Evolutionary conservation across 2,888 invertebrate genomes (phyloP).

Genomic region (Sesamia inferens): DNA sequence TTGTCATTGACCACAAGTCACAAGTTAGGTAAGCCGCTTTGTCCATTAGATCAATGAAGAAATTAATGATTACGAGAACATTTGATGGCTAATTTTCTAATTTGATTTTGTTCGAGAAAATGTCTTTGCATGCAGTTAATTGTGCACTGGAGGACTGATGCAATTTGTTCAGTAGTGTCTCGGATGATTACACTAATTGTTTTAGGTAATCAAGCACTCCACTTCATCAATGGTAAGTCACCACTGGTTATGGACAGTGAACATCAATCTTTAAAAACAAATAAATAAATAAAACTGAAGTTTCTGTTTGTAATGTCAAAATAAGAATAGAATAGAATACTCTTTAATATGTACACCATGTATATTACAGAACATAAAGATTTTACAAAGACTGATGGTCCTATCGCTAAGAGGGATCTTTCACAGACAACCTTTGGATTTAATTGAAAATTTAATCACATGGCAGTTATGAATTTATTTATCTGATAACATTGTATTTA

Average conservation of each 20-base stretch:
- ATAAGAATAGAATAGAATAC: too few species aligned
- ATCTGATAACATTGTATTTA: too few species aligned
- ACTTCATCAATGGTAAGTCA: neutral
- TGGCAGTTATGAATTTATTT: conserved; percentile 18
- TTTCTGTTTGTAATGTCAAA: too few species aligned
- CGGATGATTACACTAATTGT: neutral
- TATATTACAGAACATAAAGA: too few species aligned
- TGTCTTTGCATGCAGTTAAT: conserved; percentile 22
- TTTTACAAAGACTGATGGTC: too few species aligned
- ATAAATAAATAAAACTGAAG: too few species aligned
- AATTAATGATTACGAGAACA: conserved; percentile 2
- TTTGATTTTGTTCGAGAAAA: conserved; percentile 17
- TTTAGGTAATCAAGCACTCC: neutral
- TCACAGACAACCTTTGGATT: too few species aligned
- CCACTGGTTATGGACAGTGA: neutral
- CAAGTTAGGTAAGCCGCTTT: neutral
- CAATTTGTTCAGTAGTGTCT: conserved; percentile 5
- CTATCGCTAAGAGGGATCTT: too few species aligned
- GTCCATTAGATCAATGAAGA: neutral
- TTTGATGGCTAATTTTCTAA: conserved; percentile 18
- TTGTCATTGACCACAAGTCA: too few species aligned
- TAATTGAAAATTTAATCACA: too few species aligned
- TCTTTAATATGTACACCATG: too few species aligned
- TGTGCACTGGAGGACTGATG: neutral
- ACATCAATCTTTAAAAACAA: neutral